Evolutionary conservation across 2,113 vertebrate genomes (phyloP), one percentile per base, ranked within the genome.

Genomic region (Xenopus borealis): DNA sequence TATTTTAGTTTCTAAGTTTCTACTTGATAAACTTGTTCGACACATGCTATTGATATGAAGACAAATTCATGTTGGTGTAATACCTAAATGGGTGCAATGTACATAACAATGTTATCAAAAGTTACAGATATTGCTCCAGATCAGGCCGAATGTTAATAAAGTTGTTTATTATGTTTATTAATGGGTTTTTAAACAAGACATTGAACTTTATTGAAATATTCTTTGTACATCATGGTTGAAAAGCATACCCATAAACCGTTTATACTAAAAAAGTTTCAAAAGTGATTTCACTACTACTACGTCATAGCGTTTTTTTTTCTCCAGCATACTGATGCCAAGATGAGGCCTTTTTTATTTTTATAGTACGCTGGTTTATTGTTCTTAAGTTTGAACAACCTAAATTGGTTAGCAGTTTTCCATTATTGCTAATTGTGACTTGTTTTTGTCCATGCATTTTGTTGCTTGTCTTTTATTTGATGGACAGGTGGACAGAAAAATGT

Each of bases 61-160:
- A 89, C 90, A 90, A 89, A 12, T 72, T 85, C 89, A 90, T 91
- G 87, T 88, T 86, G 87, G 91, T 89, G 91, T 88, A 88, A 91
- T 88, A 91, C 90, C 87, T 89, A 88, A 92, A 88, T 91, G 91
- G 89, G 92, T 89, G 90, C 94, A 92, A 94, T 91, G 94, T 93
- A 92, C 91, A 91, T 87, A 88, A 91, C 85, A 86, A 91, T 40
- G 33, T 40, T 40, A 86, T 82, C 88, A 92, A 89, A 89, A 93
- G 91, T 92, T 88, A 88, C 85, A 90, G 90, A 85, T 85, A 85
- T 82, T 89, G 85, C 87, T 88, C 87, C 87, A 88, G 87, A 88
- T 78, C 81, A 84, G 63, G 64, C 72, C 91, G 87, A 86, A 78
- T 87, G 86, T 90, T 86, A 92, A 92, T 92, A 92, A 86, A 88